These are phyloP conservation scores for Portunus trituberculatus DNA, from an alignment of 1,140 invertebrate genomes.

Conservation along the genomic window DNA sequence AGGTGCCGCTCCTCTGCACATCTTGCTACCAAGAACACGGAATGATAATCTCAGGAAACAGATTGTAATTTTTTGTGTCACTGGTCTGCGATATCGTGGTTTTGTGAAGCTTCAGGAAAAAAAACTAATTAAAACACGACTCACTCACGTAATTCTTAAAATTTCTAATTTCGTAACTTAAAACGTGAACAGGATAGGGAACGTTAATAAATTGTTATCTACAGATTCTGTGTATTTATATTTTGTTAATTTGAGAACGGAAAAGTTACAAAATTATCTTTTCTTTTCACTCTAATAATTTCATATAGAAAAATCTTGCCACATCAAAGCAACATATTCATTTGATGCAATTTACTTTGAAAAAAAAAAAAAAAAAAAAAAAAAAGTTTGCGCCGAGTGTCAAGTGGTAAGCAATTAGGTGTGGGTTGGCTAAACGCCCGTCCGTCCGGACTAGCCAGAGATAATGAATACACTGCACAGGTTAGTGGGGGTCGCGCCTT, in stretches of 20 bases:
- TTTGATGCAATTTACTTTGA: conserved; percentile 39
- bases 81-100: background rate
- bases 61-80: background rate
- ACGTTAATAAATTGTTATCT: background rate
- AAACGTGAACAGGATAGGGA: no score
- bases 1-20: background rate
- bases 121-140: conserved; percentile 9
- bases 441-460: background rate
- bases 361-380: background rate
- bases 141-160: background rate
- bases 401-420: conserved; percentile 37
- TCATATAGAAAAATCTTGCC: background rate
- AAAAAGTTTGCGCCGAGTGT: background rate
- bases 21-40: background rate
- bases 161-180: no score
- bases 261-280: background rate
- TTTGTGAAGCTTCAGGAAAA: background rate
- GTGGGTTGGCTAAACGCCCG: background rate
- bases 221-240: background rate
- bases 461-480: no score
- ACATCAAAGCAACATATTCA: conserved; percentile 38
- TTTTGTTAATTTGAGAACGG: background rate
- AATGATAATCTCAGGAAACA: background rate
- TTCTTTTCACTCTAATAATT: background rate
- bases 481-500: no score